A percentile compares a stretch with the other conserved stretches of the same genome.
phyloP scores from a whole-genome alignment of 2,888 invertebrate genomes.

The Drosophila meridiana region DNA sequence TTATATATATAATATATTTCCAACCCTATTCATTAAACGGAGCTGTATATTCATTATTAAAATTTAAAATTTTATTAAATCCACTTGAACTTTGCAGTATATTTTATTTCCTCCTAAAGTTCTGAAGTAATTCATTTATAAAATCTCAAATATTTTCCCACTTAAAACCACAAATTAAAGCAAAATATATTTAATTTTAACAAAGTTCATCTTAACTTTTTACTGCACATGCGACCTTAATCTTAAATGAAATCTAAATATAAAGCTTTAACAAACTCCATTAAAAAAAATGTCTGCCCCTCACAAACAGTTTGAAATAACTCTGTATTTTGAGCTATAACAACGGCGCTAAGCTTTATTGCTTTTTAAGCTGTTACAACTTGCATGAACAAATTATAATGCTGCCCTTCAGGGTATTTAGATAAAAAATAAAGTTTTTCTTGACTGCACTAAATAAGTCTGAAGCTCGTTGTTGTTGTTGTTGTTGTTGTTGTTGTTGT shows the following conservation, averaged over 20 bases:
- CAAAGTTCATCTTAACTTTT: neutral
- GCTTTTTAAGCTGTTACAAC: slow-evolving; percentile 8
- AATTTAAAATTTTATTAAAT: neutral
- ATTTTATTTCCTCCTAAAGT: neutral
- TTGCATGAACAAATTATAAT: slow-evolving; percentile 4
- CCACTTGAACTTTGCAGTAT: neutral
- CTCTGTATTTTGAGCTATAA: neutral
- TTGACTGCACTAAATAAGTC: slow-evolving; percentile 62
- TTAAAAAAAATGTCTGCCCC: neutral
- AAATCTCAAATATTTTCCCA: neutral
- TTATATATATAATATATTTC: no score
- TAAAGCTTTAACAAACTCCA: neutral
- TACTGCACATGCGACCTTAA: neutral
- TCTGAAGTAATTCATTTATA: neutral
- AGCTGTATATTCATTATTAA: no score
- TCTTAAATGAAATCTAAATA: neutral
- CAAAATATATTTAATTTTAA: neutral
- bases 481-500: slow-evolving; percentile 9
- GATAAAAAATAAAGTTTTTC: slow-evolving; percentile 19
- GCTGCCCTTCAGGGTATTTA: slow-evolving; percentile 2
- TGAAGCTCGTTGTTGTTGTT: slow-evolving; percentile 27
- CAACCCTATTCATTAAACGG: no score
- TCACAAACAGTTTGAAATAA: neutral
- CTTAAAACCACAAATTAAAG: neutral
- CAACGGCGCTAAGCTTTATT: slow-evolving; percentile 9